These are phyloP conservation scores for Mus spretus DNA, from an alignment of 2,797 vertebrate genomes.

Conservation along the genomic window DNA sequence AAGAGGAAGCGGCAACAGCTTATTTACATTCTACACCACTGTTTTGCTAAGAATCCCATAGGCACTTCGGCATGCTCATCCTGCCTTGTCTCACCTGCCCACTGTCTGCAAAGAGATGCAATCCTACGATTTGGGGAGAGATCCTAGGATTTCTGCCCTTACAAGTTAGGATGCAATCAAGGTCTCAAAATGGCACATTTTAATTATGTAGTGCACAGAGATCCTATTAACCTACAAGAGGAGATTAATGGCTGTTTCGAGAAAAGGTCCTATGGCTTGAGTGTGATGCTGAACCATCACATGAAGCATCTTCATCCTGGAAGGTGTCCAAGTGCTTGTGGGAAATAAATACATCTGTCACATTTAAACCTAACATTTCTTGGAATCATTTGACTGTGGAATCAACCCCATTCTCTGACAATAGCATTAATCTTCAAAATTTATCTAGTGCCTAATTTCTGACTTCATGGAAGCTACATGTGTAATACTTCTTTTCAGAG, in stretches of 20 bases:
- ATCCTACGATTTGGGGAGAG: not conserved
- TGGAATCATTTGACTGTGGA: constrained; percentile 22
- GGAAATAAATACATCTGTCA: constrained; percentile 38
- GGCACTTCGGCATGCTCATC: not conserved
- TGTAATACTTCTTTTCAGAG: constrained; percentile 41
- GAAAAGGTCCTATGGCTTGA: not conserved
- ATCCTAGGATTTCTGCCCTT: not conserved
- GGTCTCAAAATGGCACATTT: not conserved
- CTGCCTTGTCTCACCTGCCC: not conserved
- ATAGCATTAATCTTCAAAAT: not conserved
- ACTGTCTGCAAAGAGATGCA: not conserved
- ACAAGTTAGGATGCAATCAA: not conserved
- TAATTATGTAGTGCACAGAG: not conserved
- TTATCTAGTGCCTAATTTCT: not conserved
- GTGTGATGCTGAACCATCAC: not conserved
- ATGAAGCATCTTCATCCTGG: not conserved
- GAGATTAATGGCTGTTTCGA: not conserved
- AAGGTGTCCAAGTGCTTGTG: not conserved
- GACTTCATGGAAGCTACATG: not conserved
- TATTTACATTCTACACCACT: too few relatives aligned
- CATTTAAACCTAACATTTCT: constrained; percentile 41
- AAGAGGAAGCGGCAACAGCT: not conserved
- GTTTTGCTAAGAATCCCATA: not conserved
- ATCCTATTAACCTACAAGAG: not conserved
- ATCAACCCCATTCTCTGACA: not conserved